Evolutionary conservation across 2,888 invertebrate genomes (phyloP).

Genomic region (Sarcophaga rosellei): DNA sequence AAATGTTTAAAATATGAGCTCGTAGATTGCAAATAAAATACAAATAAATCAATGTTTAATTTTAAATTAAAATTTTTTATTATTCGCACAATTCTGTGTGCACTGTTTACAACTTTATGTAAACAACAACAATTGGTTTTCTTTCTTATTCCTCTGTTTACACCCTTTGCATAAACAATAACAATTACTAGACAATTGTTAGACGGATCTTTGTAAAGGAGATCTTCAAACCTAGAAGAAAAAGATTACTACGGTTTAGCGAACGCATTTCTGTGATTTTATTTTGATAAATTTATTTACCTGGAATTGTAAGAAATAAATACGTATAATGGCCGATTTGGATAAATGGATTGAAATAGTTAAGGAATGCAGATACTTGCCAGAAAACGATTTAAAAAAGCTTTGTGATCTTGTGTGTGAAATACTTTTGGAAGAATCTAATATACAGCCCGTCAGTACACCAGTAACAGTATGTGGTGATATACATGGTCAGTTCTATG

Average conservation of each 20-base stretch:
- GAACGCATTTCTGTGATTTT: conserved; percentile 38
- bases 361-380: conserved; percentile 98
- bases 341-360: conserved; percentile 98
- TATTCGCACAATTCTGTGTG: too few relatives aligned
- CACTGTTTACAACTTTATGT: too few relatives aligned
- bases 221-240: too few relatives aligned
- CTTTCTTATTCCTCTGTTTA: too few relatives aligned
- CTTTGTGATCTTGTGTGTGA: conserved; percentile 98
- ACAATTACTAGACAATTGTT: too few relatives aligned
- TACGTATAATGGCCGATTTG: conserved; percentile 86
- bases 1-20: too few relatives aligned
- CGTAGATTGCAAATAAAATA: too few relatives aligned
- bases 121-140: too few relatives aligned
- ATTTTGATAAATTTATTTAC: conserved; percentile 26
- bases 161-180: too few relatives aligned
- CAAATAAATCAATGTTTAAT: too few relatives aligned
- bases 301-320: conserved; percentile 72
- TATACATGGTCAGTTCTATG: conserved; percentile 99
- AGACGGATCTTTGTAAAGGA: too few relatives aligned
- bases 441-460: conserved; percentile 97
- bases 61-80: too few relatives aligned
- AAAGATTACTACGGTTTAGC: conserved; percentile 30
- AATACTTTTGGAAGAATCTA: conserved; percentile 96
- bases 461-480: conserved; percentile 99
- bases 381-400: conserved; percentile 98